A percentile compares a stretch with the other conserved stretches of the same genome.
phyloP scores from a whole-genome alignment of 2,113 vertebrate genomes.

The Amphiprion ocellaris region DNA sequence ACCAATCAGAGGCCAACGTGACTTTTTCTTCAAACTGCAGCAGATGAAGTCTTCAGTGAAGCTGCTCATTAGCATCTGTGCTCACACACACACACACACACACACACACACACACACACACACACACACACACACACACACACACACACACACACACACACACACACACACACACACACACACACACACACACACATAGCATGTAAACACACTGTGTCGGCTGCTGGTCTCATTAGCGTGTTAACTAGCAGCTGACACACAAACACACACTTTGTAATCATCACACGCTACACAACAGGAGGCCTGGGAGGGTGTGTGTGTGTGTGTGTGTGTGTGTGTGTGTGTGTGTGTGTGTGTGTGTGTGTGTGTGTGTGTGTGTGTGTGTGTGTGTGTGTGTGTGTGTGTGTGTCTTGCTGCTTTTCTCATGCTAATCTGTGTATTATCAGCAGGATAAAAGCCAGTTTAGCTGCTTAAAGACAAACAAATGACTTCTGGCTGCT shows the following conservation, averaged over 20 bases:
- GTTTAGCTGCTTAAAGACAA: too few relatives aligned
- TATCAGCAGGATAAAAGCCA: too few relatives aligned
- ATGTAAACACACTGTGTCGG: conserved; percentile 7
- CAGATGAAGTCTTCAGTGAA: too few relatives aligned
- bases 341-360: neutral
- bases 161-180: neutral
- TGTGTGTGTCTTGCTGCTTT: neutral
- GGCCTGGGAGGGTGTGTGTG: neutral
- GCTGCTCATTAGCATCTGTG: conserved; percentile 73
- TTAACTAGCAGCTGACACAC: neutral
- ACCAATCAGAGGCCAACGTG: too few relatives aligned
- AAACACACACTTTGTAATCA: neutral
- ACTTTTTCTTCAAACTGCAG: too few relatives aligned
- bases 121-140: conserved; percentile 14
- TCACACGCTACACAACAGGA: neutral
- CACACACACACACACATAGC: conserved; percentile 35
- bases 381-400: neutral
- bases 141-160: conserved; percentile 31
- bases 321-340: neutral
- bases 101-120: conserved; percentile 12
- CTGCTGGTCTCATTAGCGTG: neutral
- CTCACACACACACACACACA: conserved; percentile 22
- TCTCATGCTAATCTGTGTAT: too few relatives aligned
- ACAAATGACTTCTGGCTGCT: too few relatives aligned
- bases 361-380: neutral